Conservation (phyloP, 2,888 invertebrate species). For the Busseola fusca region DNA sequence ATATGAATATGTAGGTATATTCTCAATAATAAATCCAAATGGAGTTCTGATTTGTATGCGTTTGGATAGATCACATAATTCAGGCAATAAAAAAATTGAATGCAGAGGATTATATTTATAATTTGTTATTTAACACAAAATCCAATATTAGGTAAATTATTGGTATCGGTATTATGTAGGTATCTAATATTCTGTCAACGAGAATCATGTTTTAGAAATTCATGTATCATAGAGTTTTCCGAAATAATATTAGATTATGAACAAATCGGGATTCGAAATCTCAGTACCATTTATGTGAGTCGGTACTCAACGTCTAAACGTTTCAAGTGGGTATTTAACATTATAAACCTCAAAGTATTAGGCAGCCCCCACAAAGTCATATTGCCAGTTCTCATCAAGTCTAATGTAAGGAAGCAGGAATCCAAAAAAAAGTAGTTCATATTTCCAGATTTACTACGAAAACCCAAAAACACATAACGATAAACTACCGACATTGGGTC, state of each 20-base stretch:
- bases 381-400: too few species aligned
- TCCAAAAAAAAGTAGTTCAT: neutral
- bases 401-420: too few species aligned
- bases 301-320: neutral
- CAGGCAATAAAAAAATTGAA: too few species aligned
- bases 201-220: neutral
- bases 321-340: too few species aligned
- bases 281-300: neutral
- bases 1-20: neutral
- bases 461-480: neutral
- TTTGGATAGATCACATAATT: neutral
- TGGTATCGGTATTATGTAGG: too few species aligned
- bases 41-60: neutral
- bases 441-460: neutral
- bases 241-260: neutral
- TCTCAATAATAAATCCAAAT: neutral
- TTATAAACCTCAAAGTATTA: too few species aligned
- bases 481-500: conserved; percentile 20
- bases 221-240: neutral
- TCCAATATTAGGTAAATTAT: neutral
- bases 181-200: conserved; percentile 2
- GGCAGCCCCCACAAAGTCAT: too few species aligned
- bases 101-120: too few species aligned
- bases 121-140: too few species aligned
- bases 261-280: neutral